Base-by-base conservation (phyloP, 2,888 invertebrate genomes). In the Scaptomyza tumidula region DNA sequence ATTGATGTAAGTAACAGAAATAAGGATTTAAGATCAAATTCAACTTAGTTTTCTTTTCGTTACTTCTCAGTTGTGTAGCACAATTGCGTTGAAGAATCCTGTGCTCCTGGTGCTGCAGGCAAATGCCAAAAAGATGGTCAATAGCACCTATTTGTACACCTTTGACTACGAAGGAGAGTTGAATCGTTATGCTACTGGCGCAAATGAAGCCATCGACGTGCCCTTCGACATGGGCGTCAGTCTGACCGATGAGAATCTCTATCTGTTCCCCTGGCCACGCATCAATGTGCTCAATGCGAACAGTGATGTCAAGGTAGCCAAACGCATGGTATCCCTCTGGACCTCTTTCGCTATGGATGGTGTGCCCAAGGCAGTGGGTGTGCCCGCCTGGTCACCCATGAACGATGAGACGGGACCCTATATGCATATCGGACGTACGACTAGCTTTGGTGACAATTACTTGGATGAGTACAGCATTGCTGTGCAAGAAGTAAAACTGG, bases 161-260 rank as follows among this genome's bases (percentile, higher is more conserved):
- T 93, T 94, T 73, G 93, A 93, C 70, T 93, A 93, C 68, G 88
- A 89, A 57, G 93, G 93, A 14, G 90, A 92, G 53, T 44, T 88
- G 33, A 92, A 92, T 58, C 90, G 92, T n/a, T 93, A 93, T 74
- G 73, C 84, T 3, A 80, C 72, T 55, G 48, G 19, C 27, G 89
- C 90, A 0, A 91, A 91, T n/a, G 92, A 91, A 39, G 78, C 86
- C 5, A 78, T 88, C n/a, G 78, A 86, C 31, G 90, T 92, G 71
- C 93, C 93, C 37, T 93, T 93, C 71, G 90, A 92, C 56, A 91
- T 93, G 81, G 93, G 94, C 5, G 93, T 93, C 6, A 93, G 94
- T 33, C 93, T 94, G 71, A 94, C 94, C 7, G 94, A 94, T 69
- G 94, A 94, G 66, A 91, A 94, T 45, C 91, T 94, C 14, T 93